phyloP scores from a whole-genome alignment of 35 echinoderm and acorn worm species.

The Stichopus chloronotus region DNA sequence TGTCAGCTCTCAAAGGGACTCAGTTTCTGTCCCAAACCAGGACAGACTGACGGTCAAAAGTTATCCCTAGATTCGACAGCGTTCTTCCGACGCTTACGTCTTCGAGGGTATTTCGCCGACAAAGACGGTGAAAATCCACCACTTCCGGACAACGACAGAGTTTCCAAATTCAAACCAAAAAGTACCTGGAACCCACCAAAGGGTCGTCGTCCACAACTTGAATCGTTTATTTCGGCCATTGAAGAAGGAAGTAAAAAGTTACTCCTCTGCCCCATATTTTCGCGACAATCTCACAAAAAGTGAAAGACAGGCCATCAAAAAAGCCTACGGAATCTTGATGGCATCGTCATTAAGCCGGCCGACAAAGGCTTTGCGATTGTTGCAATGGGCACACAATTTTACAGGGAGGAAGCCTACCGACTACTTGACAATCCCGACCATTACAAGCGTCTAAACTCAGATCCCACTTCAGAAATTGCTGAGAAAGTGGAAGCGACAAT shows the following conservation, averaged over 20 bases:
- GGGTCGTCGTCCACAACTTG: neutral
- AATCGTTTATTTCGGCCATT: neutral
- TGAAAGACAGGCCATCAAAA: neutral
- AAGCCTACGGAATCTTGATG: neutral
- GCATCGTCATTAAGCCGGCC: too few relatives aligned
- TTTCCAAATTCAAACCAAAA: neutral
- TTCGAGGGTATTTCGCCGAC: conserved; percentile 30
- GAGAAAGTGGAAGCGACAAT: neutral
- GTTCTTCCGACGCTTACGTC: conserved; percentile 49
- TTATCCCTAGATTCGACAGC: neutral
- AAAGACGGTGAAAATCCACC: neutral
- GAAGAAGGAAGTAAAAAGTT: conserved; percentile 15
- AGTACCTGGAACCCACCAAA: conserved; percentile 40
- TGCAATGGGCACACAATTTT: neutral
- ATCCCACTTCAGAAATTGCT: neutral
- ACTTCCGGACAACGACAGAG: neutral
- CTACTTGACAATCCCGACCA: neutral
- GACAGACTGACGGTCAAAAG: neutral
- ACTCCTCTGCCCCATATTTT: neutral
- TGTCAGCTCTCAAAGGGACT: conserved; percentile 29
- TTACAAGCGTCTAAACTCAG: neutral
- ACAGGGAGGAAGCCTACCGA: neutral
- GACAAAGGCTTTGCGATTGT: neutral
- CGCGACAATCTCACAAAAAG: neutral
- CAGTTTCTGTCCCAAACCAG: conserved; percentile 53